A percentile compares a stretch with the other conserved stretches of the same genome.
These are phyloP conservation scores for Styela clava DNA, from an alignment of 23 tunicate genomes.

Conservation along the genomic window DNA sequence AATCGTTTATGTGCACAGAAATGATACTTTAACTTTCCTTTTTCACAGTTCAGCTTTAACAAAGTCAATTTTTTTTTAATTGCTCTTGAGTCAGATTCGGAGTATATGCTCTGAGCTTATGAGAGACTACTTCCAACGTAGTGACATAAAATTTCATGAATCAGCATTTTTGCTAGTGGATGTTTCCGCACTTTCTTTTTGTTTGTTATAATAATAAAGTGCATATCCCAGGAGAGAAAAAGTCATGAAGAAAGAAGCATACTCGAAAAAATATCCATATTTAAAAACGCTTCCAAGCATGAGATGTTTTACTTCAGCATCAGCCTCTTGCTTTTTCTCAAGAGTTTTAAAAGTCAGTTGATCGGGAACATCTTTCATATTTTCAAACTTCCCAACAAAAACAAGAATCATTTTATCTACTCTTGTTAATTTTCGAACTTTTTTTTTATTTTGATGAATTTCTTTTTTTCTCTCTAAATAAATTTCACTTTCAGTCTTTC, in stretches of 20 bases:
- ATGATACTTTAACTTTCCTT: no score
- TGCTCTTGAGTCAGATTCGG: no score
- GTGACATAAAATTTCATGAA: no score
- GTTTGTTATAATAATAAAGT: slow-evolving; percentile 4
- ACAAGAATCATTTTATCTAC: slow-evolving; percentile 14
- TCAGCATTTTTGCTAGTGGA: neutral
- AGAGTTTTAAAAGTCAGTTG: neutral
- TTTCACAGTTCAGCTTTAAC: no score
- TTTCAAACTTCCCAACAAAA: neutral
- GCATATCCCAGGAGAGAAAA: slow-evolving; percentile 11
- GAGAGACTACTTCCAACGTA: no score
- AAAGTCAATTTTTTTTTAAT: no score
- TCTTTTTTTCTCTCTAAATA: neutral
- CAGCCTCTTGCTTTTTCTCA: neutral
- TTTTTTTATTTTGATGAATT: no score
- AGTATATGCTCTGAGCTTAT: no score
- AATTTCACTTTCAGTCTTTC: neutral
- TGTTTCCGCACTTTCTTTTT: neutral
- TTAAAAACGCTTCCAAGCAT: slow-evolving; percentile 18
- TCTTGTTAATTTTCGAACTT: neutral
- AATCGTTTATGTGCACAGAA: no score
- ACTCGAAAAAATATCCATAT: slow-evolving; percentile 11
- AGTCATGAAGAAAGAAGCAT: slow-evolving; percentile 16
- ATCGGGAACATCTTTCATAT: slow-evolving; percentile 13
- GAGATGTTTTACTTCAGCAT: slow-evolving; percentile 5